Percentiles rank a stretch among this genome's conserved stretches.
Conservation (phyloP, 1,140 invertebrate genomes). For the Battus philenor region DNA sequence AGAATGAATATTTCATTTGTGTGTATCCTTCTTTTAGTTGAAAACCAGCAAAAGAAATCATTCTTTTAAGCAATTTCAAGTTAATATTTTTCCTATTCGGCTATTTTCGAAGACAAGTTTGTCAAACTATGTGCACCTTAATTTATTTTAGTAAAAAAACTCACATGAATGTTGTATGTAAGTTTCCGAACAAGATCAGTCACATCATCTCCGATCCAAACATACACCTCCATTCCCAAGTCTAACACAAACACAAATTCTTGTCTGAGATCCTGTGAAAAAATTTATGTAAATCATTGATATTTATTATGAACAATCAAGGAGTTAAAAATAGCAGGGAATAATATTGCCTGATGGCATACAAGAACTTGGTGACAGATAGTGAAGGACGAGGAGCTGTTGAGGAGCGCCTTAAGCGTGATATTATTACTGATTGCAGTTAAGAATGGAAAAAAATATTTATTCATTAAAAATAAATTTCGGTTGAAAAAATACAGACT, state of each 20-base stretch:
- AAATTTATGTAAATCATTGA: not conserved
- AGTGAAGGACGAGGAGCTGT: not conserved
- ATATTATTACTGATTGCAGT: not conserved
- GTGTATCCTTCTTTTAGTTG: not conserved
- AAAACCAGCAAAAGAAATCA: too few species aligned
- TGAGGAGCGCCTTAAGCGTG: not conserved
- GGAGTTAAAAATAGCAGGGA: too few species aligned
- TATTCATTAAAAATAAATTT: not conserved
- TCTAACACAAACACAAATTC: constrained; percentile 3
- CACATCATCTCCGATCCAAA: constrained; percentile 9
- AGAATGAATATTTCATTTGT: not conserved
- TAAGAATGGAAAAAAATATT: not conserved
- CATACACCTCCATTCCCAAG: constrained; percentile 3
- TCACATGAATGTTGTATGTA: constrained; percentile 8
- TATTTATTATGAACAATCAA: too few species aligned
- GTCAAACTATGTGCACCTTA: too few species aligned
- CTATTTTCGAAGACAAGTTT: too few species aligned
- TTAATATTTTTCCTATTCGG: too few species aligned
- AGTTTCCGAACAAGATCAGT: not conserved
- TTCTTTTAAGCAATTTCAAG: too few species aligned
- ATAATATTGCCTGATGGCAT: not conserved
- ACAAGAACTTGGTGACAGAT: too few species aligned
- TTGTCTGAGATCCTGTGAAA: constrained; percentile 8
- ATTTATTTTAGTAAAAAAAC: too few species aligned
- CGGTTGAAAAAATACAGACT: too few species aligned